A percentile compares a stretch with the other conserved stretches of the same genome.
These are phyloP conservation scores for Acheta domesticus DNA, from an alignment of 2,888 invertebrate genomes.

Conservation along the genomic window DNA sequence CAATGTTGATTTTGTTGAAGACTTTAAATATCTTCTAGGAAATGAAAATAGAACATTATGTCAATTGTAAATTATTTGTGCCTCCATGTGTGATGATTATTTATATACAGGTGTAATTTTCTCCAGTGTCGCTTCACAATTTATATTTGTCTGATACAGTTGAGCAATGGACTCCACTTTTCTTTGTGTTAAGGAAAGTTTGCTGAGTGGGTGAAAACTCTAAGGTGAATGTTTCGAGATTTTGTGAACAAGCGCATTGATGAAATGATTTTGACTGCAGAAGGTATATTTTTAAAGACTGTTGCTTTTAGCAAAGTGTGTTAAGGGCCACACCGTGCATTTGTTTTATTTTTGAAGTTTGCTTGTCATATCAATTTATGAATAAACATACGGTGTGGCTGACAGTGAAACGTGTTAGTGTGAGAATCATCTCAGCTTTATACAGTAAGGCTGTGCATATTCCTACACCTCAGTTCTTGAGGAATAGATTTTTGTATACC, in stretches of 20 bases:
- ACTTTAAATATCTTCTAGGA: not conserved
- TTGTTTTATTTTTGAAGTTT: not conserved
- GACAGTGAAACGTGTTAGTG: not conserved
- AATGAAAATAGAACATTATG: not conserved
- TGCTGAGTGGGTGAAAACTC: not conserved
- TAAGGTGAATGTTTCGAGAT: not conserved
- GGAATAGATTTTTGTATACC: not conserved
- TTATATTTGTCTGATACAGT: not conserved
- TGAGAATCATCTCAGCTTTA: not conserved
- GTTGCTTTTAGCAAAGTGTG: not conserved
- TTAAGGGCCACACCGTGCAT: not conserved
- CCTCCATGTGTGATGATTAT: slow-evolving; percentile 18
- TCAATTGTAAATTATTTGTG: slow-evolving; percentile 18
- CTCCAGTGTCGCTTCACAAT: slow-evolving; percentile 1
- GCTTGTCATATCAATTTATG: not conserved
- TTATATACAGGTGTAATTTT: not conserved
- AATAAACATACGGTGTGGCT: not conserved
- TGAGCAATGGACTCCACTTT: not conserved
- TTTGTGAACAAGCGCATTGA: not conserved
- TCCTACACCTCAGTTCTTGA: not conserved
- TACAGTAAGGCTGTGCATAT: not conserved
- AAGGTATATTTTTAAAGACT: slow-evolving; percentile 2
- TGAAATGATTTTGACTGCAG: not conserved
- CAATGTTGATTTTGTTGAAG: not conserved
- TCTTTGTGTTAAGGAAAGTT: not conserved